These are phyloP conservation scores for Platichthys flesus DNA, from an alignment of 2,113 vertebrate species.

Conservation along the genomic window DNA sequence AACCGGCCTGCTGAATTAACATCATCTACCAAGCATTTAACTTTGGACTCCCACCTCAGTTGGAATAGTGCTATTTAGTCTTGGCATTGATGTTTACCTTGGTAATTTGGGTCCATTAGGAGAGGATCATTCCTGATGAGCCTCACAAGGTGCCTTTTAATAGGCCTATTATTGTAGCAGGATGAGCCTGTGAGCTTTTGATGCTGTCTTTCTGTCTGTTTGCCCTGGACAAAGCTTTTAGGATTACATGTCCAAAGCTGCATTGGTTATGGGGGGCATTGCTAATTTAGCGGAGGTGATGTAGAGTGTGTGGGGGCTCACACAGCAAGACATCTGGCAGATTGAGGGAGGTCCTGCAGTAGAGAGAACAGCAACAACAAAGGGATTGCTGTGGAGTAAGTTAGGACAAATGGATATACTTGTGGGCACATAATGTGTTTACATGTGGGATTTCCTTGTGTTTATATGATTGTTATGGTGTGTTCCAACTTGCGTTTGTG, in stretches of 20 bases:
- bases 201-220: conserved; percentile 14
- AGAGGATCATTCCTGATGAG: conserved; percentile 25
- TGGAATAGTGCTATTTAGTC: conserved; percentile 16
- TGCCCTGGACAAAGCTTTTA: conserved; percentile 49
- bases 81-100: conserved; percentile 17
- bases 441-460: conserved; percentile 1
- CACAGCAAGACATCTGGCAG: neutral
- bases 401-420: neutral
- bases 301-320: neutral
- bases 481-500: neutral
- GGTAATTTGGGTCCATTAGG: conserved; percentile 33
- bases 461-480: conserved; percentile 6
- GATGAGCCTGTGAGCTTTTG: conserved; percentile 48
- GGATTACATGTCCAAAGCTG: conserved; percentile 45
- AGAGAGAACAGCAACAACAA: conserved; percentile 12
- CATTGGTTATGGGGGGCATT: neutral
- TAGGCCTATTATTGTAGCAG: conserved; percentile 40
- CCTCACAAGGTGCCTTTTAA: conserved; percentile 30
- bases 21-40: conserved; percentile 33
- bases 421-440: neutral
- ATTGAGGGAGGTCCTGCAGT: neutral
- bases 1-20: conserved; percentile 23
- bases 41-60: conserved; percentile 22
- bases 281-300: neutral
- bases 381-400: neutral